Base-by-base conservation (phyloP, 2,888 invertebrate species). In the Drosophila prolongata region DNA sequence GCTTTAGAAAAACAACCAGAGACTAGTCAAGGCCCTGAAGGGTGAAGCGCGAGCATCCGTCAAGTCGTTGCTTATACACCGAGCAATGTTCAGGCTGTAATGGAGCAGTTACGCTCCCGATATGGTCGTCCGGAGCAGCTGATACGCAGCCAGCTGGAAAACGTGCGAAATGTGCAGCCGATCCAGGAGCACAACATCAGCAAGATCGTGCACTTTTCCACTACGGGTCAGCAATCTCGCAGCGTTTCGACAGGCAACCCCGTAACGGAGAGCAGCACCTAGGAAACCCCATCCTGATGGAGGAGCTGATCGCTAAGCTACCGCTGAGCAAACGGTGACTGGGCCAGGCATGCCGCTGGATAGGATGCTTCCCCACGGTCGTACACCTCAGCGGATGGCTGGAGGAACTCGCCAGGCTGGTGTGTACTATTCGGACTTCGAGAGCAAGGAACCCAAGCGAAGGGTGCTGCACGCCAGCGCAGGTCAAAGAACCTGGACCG, bases 181-280 rank as follows among this genome's bases (percentile, higher is more conserved):
- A 16, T 30, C 30, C 38, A 38, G 8, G 6, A 38, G n/a, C 14
- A 38, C 30, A 30, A 30, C 30, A 30, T 30, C 1, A 8, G 30
- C 30, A 30, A 38, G n/a, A 14, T 38, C 38, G 14, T 38, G n/a
- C 38, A 13, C 24, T 24, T 24, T 4, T 24, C 4, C 3, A 24
- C 24, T n/a, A 24, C 24, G 24, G 24, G 24, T 24, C 24, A 24
- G 4, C 24, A 24, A 24, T 4, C 24, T 6, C 6, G 38, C 38
- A n/a, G 38, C 38, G 38, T 38, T 38, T 38, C 38, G 6, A 38
- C n/a, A 38, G 38, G 6, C 38, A 38, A 38, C n/a, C 38, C 38
- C 38, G 38, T n/a, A 38, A 38, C 38, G 38, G 38, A 24, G 38
- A 38, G 38, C 38, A 38, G 38, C 38, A 38, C 38, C 38, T 37